These are phyloP conservation scores for Scaptomyza hsui DNA, from an alignment of 1,140 invertebrate genomes.

Conservation along the genomic window DNA sequence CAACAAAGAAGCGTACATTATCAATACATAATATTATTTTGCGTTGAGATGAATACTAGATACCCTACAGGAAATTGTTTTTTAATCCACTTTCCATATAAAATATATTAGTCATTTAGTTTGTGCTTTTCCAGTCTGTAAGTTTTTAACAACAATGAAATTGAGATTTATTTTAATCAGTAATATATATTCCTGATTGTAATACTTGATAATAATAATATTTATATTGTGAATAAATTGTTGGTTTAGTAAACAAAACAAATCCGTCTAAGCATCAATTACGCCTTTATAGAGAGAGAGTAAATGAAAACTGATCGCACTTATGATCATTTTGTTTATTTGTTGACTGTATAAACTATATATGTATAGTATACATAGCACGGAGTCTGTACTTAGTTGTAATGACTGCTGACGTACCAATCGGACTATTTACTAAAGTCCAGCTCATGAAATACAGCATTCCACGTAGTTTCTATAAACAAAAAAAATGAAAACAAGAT, in stretches of 20 bases:
- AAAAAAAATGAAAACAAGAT: not conserved
- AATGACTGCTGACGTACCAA: slow-evolving; percentile 2
- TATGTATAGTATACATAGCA: not conserved
- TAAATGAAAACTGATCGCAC: slow-evolving; percentile 7
- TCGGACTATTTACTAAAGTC: slow-evolving; percentile 33
- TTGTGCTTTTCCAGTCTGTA: too few relatives aligned
- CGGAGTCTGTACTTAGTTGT: not conserved
- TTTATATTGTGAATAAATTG: too few relatives aligned
- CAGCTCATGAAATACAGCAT: slow-evolving; percentile 1
- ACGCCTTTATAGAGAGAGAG: slow-evolving; percentile 6
- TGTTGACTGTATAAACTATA: not conserved
- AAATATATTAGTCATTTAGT: too few relatives aligned
- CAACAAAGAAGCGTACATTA: slow-evolving; percentile 18
- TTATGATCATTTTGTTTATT: slow-evolving; percentile 14
- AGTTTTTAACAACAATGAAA: too few relatives aligned
- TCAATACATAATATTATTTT: slow-evolving; percentile 11
- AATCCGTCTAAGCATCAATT: slow-evolving; percentile 3
- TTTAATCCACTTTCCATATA: too few relatives aligned
- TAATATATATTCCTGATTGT: too few relatives aligned
- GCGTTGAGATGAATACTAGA: too few relatives aligned
- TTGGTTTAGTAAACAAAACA: too few relatives aligned
- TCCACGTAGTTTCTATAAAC: not conserved
- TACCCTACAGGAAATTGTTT: too few relatives aligned
- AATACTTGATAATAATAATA: too few relatives aligned
- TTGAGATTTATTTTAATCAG: too few relatives aligned